Conservation (phyloP, 1,140 invertebrate genomes). For the Thaumetopoea pityocampa region DNA sequence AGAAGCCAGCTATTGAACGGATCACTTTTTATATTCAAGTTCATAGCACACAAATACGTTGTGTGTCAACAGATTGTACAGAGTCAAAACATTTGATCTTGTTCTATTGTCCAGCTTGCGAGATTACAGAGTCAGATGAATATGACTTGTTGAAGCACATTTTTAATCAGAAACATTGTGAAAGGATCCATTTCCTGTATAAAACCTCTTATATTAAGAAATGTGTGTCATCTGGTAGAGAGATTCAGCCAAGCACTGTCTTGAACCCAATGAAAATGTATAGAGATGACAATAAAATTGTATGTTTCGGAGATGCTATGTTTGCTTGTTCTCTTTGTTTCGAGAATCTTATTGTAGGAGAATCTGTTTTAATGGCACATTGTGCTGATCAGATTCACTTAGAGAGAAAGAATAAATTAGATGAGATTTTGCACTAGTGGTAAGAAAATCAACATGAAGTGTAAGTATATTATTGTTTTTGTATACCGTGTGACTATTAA, state of each 20-base stretch:
- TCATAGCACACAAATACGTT: slow-evolving; percentile 54
- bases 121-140: slow-evolving; percentile 43
- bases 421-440: no score
- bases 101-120: slow-evolving; percentile 53
- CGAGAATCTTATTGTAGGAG: slow-evolving; percentile 57
- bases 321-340: slow-evolving; percentile 67
- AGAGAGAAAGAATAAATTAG: slow-evolving; percentile 39
- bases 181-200: slow-evolving; percentile 64
- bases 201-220: slow-evolving; percentile 68
- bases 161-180: slow-evolving; percentile 52
- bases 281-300: slow-evolving; percentile 66
- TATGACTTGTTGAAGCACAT: slow-evolving; percentile 53
- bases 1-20: slow-evolving; percentile 56
- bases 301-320: slow-evolving; percentile 63
- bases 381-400: slow-evolving; percentile 42
- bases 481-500: no score
- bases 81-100: slow-evolving; percentile 39
- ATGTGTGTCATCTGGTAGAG: slow-evolving; percentile 48
- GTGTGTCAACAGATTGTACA: slow-evolving; percentile 26
- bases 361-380: slow-evolving; percentile 60
- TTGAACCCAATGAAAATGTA: slow-evolving; percentile 66
- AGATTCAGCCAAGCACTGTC: slow-evolving; percentile 64
- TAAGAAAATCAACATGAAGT: no score
- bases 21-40: slow-evolving; percentile 66
- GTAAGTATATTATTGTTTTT: no score